A percentile compares a stretch with the other conserved stretches of the same genome.
phyloP scores from a whole-genome alignment of 2,113 vertebrate species.

The Gulo gulo region DNA sequence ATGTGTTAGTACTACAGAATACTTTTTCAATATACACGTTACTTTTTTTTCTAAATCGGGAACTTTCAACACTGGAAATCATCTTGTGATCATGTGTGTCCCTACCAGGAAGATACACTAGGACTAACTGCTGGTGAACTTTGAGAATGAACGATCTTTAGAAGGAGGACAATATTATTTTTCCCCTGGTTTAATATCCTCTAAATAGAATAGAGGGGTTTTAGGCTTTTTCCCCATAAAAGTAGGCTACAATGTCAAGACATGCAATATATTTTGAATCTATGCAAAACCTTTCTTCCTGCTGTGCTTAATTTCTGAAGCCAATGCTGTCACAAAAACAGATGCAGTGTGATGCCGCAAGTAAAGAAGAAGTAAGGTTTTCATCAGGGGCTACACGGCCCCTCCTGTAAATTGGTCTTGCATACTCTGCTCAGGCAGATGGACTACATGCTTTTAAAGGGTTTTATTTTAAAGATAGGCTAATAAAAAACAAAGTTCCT shows the following conservation, averaged over 20 bases:
- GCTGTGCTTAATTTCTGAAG: slow-evolving; percentile 75
- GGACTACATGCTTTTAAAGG: not conserved
- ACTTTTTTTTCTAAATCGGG: not conserved
- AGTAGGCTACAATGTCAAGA: not conserved
- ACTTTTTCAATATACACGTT: not conserved
- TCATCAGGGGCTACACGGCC: not conserved
- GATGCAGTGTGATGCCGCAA: slow-evolving; percentile 30
- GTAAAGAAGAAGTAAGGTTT: slow-evolving; percentile 44
- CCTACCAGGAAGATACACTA: not conserved
- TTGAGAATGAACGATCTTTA: not conserved
- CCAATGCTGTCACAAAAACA: slow-evolving; percentile 48
- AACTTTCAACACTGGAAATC: not conserved
- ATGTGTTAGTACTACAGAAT: not conserved
- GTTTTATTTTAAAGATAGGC: slow-evolving; percentile 41
- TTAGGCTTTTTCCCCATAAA: not conserved
- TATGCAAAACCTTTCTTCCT: slow-evolving; percentile 44
- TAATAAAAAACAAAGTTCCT: slow-evolving; percentile 41
- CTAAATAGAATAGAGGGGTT: not conserved
- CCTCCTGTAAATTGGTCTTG: slow-evolving; percentile 53
- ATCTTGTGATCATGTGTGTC: not conserved
- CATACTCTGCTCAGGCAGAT: not conserved
- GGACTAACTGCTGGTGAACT: not conserved
- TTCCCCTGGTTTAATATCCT: not conserved
- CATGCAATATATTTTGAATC: slow-evolving; percentile 52
- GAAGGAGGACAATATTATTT: not conserved